These are phyloP conservation scores for Chelon labrosus DNA, from an alignment of 2,797 vertebrate species.

Conservation along the genomic window DNA sequence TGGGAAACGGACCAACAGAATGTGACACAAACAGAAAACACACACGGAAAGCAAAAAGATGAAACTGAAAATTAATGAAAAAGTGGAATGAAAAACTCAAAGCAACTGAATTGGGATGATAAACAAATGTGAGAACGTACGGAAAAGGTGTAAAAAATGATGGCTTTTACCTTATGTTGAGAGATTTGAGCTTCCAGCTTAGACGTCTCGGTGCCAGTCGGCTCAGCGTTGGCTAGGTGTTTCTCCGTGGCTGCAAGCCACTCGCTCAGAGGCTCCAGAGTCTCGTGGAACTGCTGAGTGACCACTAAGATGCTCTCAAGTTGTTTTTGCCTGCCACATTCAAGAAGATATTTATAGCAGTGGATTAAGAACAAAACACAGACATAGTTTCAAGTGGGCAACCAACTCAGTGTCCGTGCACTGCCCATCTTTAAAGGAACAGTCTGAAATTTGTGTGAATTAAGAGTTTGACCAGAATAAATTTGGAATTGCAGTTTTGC, in stretches of 20 bases:
- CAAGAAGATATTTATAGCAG: constrained; percentile 7
- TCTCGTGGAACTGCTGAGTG: constrained; percentile 96
- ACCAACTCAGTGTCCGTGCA: too few relatives aligned
- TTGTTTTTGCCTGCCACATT: constrained; percentile 89
- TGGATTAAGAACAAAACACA: neutral
- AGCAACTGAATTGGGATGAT: constrained; percentile 31
- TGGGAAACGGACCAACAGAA: constrained; percentile 68
- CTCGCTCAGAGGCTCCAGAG: constrained; percentile 92
- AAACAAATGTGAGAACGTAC: constrained; percentile 24
- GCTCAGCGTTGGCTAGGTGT: constrained; percentile 91
- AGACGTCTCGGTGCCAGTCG: constrained; percentile 92
- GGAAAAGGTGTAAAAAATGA: neutral
- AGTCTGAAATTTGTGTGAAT: neutral
- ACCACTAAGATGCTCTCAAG: constrained; percentile 94
- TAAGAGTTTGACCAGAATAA: neutral
- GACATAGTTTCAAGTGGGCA: neutral
- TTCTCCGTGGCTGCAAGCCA: constrained; percentile 93
- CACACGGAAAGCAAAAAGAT: constrained; percentile 63
- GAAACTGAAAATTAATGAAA: constrained; percentile 71
- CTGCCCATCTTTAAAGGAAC: neutral
- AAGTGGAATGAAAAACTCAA: constrained; percentile 57
- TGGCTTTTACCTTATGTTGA: constrained; percentile 90
- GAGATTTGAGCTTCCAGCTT: constrained; percentile 95
- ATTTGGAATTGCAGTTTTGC: neutral
- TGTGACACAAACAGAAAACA: constrained; percentile 62